phyloP scores from a whole-genome alignment of 2,113 vertebrate genomes.

The Dicentrarchus labrax region DNA sequence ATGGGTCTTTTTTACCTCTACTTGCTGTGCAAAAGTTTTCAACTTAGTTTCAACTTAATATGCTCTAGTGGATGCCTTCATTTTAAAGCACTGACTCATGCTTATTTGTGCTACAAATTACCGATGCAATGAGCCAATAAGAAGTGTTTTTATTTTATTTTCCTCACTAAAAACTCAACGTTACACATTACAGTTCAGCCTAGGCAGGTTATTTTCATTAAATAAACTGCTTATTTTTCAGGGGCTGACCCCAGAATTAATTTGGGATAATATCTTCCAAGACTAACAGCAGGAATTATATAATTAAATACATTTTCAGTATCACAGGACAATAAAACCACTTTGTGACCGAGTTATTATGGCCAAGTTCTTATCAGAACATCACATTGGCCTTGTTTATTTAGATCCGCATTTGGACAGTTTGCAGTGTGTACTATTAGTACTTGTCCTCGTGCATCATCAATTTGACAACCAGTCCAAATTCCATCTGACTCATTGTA shows the following conservation, averaged over 20 bases:
- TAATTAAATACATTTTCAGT: background rate
- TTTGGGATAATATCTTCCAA: too few relatives aligned
- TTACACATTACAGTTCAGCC: background rate
- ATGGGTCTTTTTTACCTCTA: too few relatives aligned
- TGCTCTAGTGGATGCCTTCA: too few relatives aligned
- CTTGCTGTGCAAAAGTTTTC: too few relatives aligned
- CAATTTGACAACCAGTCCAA: slow-evolving; percentile 34
- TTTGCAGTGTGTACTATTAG: slow-evolving; percentile 18
- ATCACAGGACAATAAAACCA: too few relatives aligned
- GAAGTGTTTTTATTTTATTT: too few relatives aligned
- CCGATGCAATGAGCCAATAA: background rate
- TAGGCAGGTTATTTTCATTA: too few relatives aligned
- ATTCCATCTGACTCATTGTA: slow-evolving; percentile 7
- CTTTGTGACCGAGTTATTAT: background rate
- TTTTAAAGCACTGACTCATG: background rate
- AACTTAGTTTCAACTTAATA: too few relatives aligned
- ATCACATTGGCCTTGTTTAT: slow-evolving; percentile 1
- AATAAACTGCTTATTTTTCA: background rate
- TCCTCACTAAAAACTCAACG: background rate
- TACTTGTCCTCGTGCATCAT: slow-evolving; percentile 13
- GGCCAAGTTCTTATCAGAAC: background rate
- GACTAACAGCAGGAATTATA: background rate
- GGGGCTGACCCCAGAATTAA: background rate
- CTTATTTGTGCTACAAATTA: background rate
- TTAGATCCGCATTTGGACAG: background rate